These are phyloP conservation scores for Centrocercus urophasianus DNA, from an alignment of 2,113 vertebrate genomes.

Conservation along the genomic window DNA sequence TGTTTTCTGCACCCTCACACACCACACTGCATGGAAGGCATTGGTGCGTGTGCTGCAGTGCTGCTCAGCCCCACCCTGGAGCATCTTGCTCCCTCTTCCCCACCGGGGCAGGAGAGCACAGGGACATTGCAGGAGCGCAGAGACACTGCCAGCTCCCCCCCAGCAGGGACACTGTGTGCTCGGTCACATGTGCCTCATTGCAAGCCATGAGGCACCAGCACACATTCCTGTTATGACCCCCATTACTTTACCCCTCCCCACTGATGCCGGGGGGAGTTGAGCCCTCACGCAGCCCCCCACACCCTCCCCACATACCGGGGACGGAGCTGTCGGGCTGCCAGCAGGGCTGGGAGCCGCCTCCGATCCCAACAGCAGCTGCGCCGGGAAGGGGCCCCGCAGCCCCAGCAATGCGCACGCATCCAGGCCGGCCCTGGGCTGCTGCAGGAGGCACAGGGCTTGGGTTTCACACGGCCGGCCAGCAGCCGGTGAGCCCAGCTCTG, in stretches of 20 bases:
- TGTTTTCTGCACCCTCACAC: rapidly evolving
- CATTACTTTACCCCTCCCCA: background rate
- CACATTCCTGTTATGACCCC: rapidly evolving
- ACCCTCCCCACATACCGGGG: background rate
- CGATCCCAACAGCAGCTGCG: slow-evolving; percentile 39
- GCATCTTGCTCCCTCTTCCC: background rate
- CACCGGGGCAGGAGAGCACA: background rate
- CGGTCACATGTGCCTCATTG: background rate
- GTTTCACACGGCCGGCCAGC: slow-evolving; percentile 11
- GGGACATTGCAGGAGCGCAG: no score
- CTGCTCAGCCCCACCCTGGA: background rate
- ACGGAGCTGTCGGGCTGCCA: slow-evolving; percentile 24
- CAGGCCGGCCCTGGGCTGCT: background rate
- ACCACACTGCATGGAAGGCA: no score
- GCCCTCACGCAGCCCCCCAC: background rate
- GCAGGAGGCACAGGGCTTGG: slow-evolving; percentile 17
- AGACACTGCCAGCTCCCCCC: rapidly evolving
- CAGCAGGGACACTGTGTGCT: background rate
- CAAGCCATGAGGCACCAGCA: background rate
- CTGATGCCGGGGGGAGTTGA: rapidly evolving
- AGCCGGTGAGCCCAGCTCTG: background rate
- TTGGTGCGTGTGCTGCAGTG: background rate
- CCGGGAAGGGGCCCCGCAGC: slow-evolving; percentile 36
- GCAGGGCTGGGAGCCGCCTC: background rate
- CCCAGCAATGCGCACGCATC: background rate